A percentile compares a stretch with the other conserved stretches of the same genome.
Evolutionary conservation across 2,113 vertebrate genomes (phyloP).

Genomic region (Zapornia atra): DNA sequence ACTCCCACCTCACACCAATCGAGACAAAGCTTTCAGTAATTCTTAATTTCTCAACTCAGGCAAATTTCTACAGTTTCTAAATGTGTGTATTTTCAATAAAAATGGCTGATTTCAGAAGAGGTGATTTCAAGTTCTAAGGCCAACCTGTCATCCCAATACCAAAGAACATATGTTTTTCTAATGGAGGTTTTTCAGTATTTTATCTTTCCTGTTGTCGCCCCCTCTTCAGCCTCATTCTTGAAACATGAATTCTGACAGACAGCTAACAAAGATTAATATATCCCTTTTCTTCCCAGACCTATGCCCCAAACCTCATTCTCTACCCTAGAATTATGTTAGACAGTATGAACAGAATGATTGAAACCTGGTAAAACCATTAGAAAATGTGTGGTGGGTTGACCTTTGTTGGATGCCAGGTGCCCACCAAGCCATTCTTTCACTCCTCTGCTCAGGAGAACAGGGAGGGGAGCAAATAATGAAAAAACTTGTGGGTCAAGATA

Average conservation of each 20-base stretch:
- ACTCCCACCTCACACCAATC: not conserved
- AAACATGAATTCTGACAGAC: not conserved
- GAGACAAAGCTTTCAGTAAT: not conserved
- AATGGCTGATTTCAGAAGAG: not conserved
- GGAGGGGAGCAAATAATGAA: too few species aligned
- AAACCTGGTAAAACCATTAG: not conserved
- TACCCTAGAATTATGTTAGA: not conserved
- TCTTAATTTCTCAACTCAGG: not conserved
- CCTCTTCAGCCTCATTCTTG: not conserved
- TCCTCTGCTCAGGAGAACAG: too few species aligned
- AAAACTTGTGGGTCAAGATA: too few species aligned
- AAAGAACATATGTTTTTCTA: not conserved
- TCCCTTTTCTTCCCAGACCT: not conserved
- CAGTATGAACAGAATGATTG: not conserved
- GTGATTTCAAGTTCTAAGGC: not conserved
- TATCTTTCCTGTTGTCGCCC: not conserved
- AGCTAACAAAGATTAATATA: rapidly evolving
- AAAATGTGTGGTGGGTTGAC: not conserved
- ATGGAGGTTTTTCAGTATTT: not conserved
- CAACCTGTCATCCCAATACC: not conserved
- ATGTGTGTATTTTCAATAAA: not conserved
- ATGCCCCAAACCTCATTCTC: rapidly evolving
- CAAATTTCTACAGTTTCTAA: not conserved
- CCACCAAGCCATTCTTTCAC: too few species aligned
- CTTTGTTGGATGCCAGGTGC: too few species aligned